These are phyloP conservation scores for Aeoliscus strigatus DNA, from an alignment of 2,797 vertebrate genomes.

Conservation along the genomic window DNA sequence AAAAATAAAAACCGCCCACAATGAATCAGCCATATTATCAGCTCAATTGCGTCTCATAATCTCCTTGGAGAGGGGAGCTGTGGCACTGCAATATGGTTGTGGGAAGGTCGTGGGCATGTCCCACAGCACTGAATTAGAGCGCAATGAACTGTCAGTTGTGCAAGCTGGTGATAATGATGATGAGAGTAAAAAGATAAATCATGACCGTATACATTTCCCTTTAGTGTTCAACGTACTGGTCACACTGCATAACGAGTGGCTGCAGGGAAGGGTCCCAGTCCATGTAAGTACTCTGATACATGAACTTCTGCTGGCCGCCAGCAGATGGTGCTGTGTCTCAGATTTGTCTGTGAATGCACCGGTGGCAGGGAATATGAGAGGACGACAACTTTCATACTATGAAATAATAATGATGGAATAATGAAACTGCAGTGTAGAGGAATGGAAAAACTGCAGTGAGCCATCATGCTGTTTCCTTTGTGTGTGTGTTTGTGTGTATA, in stretches of 20 bases:
- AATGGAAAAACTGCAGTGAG: neutral
- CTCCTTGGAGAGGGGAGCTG: neutral
- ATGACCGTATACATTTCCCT: slow-evolving; percentile 31
- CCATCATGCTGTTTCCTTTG: no score
- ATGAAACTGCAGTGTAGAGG: neutral
- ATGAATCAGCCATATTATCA: no score
- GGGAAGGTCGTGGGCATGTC: slow-evolving; percentile 26
- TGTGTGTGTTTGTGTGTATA: no score
- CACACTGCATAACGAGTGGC: slow-evolving; percentile 33
- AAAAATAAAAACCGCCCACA: no score
- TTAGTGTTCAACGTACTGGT: slow-evolving; percentile 23
- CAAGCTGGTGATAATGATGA: slow-evolving; percentile 19
- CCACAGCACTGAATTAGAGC: slow-evolving; percentile 8
- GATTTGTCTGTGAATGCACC: slow-evolving; percentile 13
- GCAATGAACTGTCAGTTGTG: slow-evolving; percentile 32
- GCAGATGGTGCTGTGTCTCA: slow-evolving; percentile 51
- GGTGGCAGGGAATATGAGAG: slow-evolving; percentile 15
- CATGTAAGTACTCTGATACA: slow-evolving; percentile 47
- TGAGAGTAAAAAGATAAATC: slow-evolving; percentile 47
- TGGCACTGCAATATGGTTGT: neutral
- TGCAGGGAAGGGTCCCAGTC: slow-evolving; percentile 40
- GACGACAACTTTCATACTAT: slow-evolving; percentile 17
- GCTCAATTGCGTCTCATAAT: neutral
- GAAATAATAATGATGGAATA: neutral
- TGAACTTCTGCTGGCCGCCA: slow-evolving; percentile 34